Percentiles rank a stretch among this genome's conserved stretches.
phyloP scores from a whole-genome alignment of 1,140 invertebrate species.

The Diuraphis noxia region DNA sequence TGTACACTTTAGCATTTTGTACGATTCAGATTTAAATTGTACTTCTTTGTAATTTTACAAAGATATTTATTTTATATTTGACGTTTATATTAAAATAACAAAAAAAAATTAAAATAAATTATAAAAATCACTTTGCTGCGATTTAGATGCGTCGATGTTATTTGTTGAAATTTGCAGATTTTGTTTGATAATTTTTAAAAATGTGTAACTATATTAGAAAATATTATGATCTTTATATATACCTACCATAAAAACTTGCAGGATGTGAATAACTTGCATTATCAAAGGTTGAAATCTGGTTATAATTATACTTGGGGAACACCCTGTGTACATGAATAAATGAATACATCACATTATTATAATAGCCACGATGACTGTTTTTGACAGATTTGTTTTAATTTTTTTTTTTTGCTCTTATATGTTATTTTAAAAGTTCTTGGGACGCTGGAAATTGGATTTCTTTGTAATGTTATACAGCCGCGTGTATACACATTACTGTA shows the following conservation, averaged over 20 bases:
- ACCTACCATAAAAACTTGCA: background rate
- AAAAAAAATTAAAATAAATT: too few relatives aligned
- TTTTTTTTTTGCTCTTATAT: background rate
- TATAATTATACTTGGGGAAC: background rate
- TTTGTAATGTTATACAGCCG: background rate
- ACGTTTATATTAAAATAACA: too few relatives aligned
- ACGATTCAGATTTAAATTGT: too few relatives aligned
- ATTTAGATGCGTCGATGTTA: background rate
- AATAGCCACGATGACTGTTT: background rate
- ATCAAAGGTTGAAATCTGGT: background rate
- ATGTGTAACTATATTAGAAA: too few relatives aligned
- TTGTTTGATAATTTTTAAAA: background rate
- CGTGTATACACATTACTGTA: too few relatives aligned
- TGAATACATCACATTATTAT: background rate
- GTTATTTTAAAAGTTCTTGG: background rate
- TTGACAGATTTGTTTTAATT: background rate
- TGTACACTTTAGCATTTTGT: too few relatives aligned
- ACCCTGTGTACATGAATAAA: background rate
- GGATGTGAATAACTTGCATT: background rate
- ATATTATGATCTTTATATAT: background rate
- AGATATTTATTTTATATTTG: too few relatives aligned
- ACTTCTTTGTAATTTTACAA: too few relatives aligned
- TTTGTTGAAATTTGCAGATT: background rate
- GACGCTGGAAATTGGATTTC: background rate
- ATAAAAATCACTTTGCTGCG: background rate